phyloP scores from a whole-genome alignment of 2,797 vertebrate genomes.

The Gallirallus australis region DNA sequence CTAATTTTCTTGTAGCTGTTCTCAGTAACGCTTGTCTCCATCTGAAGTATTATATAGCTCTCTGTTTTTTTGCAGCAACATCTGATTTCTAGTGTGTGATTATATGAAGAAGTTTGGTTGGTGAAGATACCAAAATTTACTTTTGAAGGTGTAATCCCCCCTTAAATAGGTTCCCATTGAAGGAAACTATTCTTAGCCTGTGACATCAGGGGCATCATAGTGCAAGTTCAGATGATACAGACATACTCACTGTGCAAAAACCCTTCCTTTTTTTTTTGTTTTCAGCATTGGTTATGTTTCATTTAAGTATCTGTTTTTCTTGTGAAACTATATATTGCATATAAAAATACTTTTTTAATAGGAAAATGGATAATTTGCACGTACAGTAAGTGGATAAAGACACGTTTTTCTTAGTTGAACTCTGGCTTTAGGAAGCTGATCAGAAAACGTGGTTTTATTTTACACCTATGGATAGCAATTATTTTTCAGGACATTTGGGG shows the following conservation, averaged over 20 bases:
- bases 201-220: not conserved
- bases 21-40: not conserved
- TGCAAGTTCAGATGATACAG: not conserved
- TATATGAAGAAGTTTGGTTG: not conserved
- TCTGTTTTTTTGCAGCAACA: not conserved
- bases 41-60: not conserved
- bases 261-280: not conserved
- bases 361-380: not conserved
- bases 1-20: slow-evolving; percentile 36
- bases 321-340: not conserved
- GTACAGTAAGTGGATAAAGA: not conserved
- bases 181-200: slow-evolving; percentile 13
- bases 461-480: not conserved
- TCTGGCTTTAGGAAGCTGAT: not conserved
- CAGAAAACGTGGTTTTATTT: not conserved
- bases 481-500: not conserved
- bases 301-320: not conserved
- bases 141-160: not conserved
- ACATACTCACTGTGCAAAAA: not conserved
- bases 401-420: not conserved
- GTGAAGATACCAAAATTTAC: not conserved
- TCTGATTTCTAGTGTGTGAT: not conserved
- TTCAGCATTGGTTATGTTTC: not conserved
- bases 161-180: not conserved
- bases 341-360: not conserved